These are phyloP conservation scores for Phacellophora camtschatica DNA, from an alignment of 30 jellyfish, hydroid and myxozoan genomes.

Conservation along the genomic window DNA sequence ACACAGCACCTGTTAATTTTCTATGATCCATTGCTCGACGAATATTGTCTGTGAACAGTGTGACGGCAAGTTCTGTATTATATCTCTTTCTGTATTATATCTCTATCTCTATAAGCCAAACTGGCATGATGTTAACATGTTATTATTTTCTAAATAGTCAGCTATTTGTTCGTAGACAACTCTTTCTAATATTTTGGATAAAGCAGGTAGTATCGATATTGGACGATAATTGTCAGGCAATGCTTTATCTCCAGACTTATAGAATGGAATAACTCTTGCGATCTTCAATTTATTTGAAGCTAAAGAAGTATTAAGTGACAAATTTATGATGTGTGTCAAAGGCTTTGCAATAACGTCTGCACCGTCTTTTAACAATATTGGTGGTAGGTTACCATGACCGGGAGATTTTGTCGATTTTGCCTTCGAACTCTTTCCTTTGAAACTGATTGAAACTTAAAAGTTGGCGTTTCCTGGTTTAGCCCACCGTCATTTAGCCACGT, in stretches of 20 bases:
- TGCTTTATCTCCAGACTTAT: conserved; percentile 23
- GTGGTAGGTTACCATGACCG: conserved; percentile 31
- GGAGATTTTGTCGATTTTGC: conserved; percentile 23
- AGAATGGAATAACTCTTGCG: conserved; percentile 41
- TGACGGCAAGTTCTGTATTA: conserved; percentile 45
- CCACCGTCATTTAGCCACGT: conserved; percentile 25
- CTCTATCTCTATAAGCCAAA: no score
- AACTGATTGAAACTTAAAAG: conserved; percentile 23
- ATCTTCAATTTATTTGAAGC: conserved; percentile 20
- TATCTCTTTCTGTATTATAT: no score
- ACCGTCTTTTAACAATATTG: conserved; percentile 18
- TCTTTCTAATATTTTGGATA: conserved; percentile 20
- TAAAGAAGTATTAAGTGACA: conserved; percentile 39
- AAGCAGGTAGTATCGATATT: conserved; percentile 29
- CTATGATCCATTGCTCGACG: conserved; percentile 37
- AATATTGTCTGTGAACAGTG: conserved; percentile 33
- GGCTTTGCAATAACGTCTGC: conserved; percentile 8
- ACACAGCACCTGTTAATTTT: conserved; percentile 24
- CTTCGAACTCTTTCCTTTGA: conserved; percentile 15
- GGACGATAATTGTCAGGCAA: conserved; percentile 50
- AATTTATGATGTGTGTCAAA: conserved; percentile 46
- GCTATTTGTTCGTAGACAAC: conserved; percentile 29
- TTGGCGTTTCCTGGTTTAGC: neutral
- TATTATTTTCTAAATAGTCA: conserved; percentile 21
- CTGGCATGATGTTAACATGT: conserved; percentile 23